These are phyloP conservation scores for Crossaster papposus DNA, from an alignment of 53 echinoderm and acorn worm genomes.

Conservation along the genomic window DNA sequence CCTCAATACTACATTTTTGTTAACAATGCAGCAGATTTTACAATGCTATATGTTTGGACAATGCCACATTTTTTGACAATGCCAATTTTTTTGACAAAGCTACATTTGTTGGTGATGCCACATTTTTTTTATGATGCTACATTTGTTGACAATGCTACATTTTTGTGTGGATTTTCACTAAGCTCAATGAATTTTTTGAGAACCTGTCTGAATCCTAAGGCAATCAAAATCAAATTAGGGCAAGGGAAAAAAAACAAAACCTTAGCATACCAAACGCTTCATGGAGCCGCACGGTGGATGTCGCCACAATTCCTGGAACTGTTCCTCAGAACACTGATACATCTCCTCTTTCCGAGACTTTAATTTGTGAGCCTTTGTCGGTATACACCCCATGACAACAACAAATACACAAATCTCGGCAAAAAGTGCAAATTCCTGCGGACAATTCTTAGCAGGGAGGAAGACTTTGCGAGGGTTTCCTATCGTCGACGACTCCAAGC, in stretches of 20 bases:
- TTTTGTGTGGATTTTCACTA: no score
- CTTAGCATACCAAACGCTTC: neutral
- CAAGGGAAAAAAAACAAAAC: neutral
- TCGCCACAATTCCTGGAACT: neutral
- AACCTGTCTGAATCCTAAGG: neutral
- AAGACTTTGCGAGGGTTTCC: no score
- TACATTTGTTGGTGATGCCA: no score
- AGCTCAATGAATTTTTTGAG: neutral
- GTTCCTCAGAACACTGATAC: neutral
- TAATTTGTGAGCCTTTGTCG: neutral
- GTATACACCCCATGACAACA: conserved; percentile 32
- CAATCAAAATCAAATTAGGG: neutral
- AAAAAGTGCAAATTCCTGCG: neutral
- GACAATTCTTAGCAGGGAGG: no score
- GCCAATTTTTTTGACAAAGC: no score
- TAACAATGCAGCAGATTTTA: no score
- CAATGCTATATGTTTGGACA: no score
- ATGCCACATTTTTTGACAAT: no score
- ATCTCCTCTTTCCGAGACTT: neutral
- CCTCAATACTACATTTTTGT: no score
- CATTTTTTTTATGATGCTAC: no score
- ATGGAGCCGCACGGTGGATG: neutral
- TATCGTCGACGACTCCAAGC: no score
- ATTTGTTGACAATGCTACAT: no score
- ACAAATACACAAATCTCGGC: neutral